Base-by-base conservation (phyloP, 1,140 invertebrate species). In the Homalodisca vitripennis region DNA sequence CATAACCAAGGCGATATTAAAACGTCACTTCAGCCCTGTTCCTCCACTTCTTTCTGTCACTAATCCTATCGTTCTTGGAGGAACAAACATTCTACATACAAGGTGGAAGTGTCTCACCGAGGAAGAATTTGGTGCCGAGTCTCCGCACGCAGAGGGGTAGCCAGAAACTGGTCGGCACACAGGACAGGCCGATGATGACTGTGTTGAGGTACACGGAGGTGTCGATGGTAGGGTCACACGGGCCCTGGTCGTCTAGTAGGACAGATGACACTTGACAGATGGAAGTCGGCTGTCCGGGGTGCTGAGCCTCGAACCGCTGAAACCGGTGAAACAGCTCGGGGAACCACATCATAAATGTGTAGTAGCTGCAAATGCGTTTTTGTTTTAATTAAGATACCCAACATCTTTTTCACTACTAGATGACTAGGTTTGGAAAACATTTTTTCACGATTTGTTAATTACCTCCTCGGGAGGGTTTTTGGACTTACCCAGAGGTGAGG, bases 281-380 rank as follows among this genome's bases (percentile, higher is more conserved):
- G 0, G 88, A 88, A 0, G 88, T 87, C 1, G 81, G 82, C 51
- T 84, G 78, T 31, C 84, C 85, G 0, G 88, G 87, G 83, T 88
- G 81, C 0, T 78, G 73, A 20, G 80, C 76, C 73, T 90, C 88
- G 76, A 86, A 91, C 60, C 87, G 84, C 73, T 90, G 88, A 75
- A 90, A 91, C 69, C 89, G 86, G 77, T 87, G 82, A 79, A 91
- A 92, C 73, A 92, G 79, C 77, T 92, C 90, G 10, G 91, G 91
- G 78, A 92, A 92, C 91, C 91, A 92, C 69, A 92, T 86, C 89
- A 92, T 92, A 1, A 92, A 80, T 1, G 90, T 92, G 77, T 92
- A 92, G 77, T 92, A 92, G 74, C 90, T 92, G 77, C 32, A 32
- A 34, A n/a, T n/a, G n/a, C n/a, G n/a, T n/a, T n/a, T n/a, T n/a